These are phyloP conservation scores for Arenaria interpres DNA, from an alignment of 2,113 vertebrate species.

Conservation along the genomic window DNA sequence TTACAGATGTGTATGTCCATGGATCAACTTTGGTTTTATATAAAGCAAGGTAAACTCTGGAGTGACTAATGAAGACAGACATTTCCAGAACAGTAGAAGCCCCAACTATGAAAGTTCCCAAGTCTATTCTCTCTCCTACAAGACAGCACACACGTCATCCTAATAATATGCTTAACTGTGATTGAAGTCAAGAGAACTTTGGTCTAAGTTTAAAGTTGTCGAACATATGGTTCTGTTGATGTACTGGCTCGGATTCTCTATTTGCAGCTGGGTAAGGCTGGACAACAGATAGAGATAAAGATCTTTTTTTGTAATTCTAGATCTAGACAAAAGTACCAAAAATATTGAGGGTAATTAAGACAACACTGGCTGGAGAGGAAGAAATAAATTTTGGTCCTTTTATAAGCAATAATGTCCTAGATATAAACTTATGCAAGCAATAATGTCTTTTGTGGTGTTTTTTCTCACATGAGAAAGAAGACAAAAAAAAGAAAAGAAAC, in stretches of 20 bases:
- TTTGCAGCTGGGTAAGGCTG: background rate
- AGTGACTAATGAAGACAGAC: background rate
- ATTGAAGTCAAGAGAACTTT: background rate
- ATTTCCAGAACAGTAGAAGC: background rate
- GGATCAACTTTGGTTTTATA: background rate
- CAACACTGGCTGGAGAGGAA: background rate
- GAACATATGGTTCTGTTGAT: background rate
- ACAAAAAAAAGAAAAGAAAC: too few relatives aligned
- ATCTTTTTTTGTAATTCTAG: conserved; percentile 30
- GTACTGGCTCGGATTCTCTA: background rate
- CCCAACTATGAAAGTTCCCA: background rate
- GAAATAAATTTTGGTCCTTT: background rate
- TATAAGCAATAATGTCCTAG: background rate
- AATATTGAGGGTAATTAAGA: background rate
- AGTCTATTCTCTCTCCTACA: background rate
- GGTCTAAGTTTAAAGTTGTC: background rate
- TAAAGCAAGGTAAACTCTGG: background rate
- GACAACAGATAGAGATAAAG: conserved; percentile 5
- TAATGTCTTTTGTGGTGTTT: background rate
- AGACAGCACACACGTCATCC: background rate
- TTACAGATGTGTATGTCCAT: rapidly evolving
- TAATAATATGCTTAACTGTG: background rate
- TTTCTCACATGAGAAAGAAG: background rate
- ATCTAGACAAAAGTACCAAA: conserved; percentile 23
- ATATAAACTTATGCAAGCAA: background rate